Percentiles rank a stretch among this genome's conserved stretches.
Conservation (phyloP, 2,888 invertebrate genomes). For the Chouioia cunea region DNA sequence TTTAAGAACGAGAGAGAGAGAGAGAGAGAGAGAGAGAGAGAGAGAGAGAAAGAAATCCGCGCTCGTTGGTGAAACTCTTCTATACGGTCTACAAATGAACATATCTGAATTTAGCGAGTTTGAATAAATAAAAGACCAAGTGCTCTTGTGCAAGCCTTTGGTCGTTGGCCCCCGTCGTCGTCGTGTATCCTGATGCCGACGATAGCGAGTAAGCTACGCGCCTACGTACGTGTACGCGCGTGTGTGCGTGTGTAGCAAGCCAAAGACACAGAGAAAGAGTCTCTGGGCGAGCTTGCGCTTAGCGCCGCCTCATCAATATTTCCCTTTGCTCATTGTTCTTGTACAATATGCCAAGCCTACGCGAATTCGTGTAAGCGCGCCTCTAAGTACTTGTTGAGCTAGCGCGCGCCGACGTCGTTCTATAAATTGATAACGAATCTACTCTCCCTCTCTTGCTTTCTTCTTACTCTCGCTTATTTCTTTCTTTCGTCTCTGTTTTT, state of each 20-base stretch:
- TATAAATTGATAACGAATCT: constrained; percentile 47
- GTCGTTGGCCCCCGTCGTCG: constrained; percentile 46
- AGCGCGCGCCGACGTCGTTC: constrained; percentile 36
- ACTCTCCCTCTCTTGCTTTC: not conserved
- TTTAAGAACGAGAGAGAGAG: constrained; percentile 16
- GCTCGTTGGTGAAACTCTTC: constrained; percentile 16
- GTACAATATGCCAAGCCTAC: constrained; percentile 60
- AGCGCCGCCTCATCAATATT: constrained; percentile 70
- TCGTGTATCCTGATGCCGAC: constrained; percentile 46
- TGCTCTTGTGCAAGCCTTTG: constrained; percentile 53
- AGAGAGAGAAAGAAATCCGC: constrained; percentile 35
- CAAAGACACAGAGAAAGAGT: constrained; percentile 24
- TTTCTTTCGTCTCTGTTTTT: not conserved
- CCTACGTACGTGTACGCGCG: constrained; percentile 5
- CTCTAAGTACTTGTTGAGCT: constrained; percentile 43
- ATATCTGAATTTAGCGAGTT: constrained; percentile 64
- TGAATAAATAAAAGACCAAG: constrained; percentile 62
- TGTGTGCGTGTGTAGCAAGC: constrained; percentile 22
- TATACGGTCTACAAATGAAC: constrained; percentile 60
- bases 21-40: constrained; percentile 43
- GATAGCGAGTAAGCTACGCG: constrained; percentile 39
- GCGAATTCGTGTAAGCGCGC: constrained; percentile 36
- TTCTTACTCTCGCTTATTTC: not conserved
- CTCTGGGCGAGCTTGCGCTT: constrained; percentile 27
- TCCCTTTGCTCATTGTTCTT: constrained; percentile 71